phyloP scores from a whole-genome alignment of 2,888 invertebrate species.

The Thymelicus sylvestris region DNA sequence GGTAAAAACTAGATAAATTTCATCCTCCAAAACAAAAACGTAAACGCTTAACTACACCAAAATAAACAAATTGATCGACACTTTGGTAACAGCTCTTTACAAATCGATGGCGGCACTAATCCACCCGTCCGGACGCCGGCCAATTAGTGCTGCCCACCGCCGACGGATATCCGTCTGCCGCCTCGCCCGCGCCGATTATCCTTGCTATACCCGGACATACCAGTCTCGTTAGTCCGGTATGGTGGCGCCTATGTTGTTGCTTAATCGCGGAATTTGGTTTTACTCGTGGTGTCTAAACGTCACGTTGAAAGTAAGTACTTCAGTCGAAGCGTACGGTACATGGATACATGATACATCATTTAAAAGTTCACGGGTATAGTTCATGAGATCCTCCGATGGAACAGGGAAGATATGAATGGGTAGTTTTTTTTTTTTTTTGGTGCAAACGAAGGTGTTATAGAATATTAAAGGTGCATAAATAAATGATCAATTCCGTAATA shows the following conservation, averaged over 20 bases:
- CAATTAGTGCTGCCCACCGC: constrained; percentile 63
- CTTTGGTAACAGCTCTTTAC: constrained; percentile 26
- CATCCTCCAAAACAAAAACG: neutral
- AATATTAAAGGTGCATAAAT: no score
- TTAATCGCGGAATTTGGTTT: neutral
- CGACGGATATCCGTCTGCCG: constrained; percentile 71
- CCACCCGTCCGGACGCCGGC: constrained; percentile 53
- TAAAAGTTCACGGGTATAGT: no score
- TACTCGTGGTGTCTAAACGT: neutral
- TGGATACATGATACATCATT: no score
- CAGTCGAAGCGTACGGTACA: no score
- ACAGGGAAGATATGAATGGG: no score
- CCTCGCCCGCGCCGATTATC: constrained; percentile 68
- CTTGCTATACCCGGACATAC: constrained; percentile 45
- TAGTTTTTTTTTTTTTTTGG: no score
- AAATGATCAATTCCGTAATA: no score
- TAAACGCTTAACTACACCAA: neutral
- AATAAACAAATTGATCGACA: constrained; percentile 9
- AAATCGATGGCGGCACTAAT: constrained; percentile 60
- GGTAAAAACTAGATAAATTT: no score
- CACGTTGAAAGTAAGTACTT: no score
- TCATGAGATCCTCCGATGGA: no score
- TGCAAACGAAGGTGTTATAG: no score
- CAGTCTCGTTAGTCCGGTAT: constrained; percentile 1
- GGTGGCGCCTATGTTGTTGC: neutral